Evolutionary conservation across 2,888 invertebrate species (phyloP), one percentile per base, ranked within the genome.

Genomic region (Eustalomyia histrio): DNA sequence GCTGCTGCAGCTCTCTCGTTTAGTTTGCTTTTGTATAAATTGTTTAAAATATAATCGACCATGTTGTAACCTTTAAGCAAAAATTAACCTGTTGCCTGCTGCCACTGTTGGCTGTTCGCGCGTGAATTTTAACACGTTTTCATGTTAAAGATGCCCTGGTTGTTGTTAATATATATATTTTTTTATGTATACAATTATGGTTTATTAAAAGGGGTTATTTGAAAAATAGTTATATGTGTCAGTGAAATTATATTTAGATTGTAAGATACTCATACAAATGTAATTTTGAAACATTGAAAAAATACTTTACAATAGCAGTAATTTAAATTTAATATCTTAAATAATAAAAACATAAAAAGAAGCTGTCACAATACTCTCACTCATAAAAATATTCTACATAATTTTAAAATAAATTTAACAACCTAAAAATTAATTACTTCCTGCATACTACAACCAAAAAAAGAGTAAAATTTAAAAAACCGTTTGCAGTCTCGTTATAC

Each of bases 11-110:
- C 43, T 55, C 39, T 47, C 16, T 61, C 9, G 29, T 60, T 55
- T 39, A 33, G 21, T 53, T 72, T 67, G 76, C 55, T 74, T 79
- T 80, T 61, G 61, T 69, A 68, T 52, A 67, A 75, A 72, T 72
- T 80, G 76, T 79, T 57, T 29, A 61, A 74, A 61, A 69, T 78
- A 74, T 75, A 74, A 83, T 72, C 80, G 76, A 71, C 71, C 76
- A 84, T 84, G 83, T 85, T 83, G 84, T 84, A 82, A 87, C 84
- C 85, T 83, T 80, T 82, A 84, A 83, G 85, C 81, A 82, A 82
- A 87, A 87, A 88, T 88, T 88, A 88, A 88, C 88, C 88, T 88
- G 88, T 88, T 87, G 88, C 83, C 82, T 85, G 61, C 61, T 78
- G 76, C 80, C 83, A 83, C 78, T 71, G 60, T 65, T 57, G 69